Percentiles rank a stretch among this genome's conserved stretches.
phyloP scores from a whole-genome alignment of 1,140 invertebrate species.

The Probaryconus sp. region DNA sequence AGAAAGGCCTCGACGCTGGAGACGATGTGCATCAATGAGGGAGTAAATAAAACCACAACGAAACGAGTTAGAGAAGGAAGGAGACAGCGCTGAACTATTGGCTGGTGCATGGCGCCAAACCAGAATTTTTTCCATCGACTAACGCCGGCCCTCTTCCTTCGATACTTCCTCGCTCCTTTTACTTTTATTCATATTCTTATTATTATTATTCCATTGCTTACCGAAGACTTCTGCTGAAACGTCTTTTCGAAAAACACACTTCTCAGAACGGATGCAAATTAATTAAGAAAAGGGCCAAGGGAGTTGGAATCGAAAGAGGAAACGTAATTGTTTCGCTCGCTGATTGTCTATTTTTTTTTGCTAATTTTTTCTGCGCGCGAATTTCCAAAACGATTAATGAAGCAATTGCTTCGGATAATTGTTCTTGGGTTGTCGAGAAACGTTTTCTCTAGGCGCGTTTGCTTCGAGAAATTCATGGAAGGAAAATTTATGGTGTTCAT shows the following conservation, averaged over 20 bases:
- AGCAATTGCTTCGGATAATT: too few relatives aligned
- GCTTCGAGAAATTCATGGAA: too few relatives aligned
- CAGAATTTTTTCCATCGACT: conserved; percentile 43
- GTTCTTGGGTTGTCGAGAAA: too few relatives aligned
- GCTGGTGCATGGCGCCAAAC: conserved; percentile 46
- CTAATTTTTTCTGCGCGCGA: too few relatives aligned
- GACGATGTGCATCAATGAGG: too few relatives aligned
- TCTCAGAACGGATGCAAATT: conserved; percentile 51
- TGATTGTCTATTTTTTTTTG: conserved; percentile 41
- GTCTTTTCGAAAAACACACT: conserved; percentile 43
- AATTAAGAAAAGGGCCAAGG: conserved; percentile 32
- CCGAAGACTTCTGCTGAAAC: conserved; percentile 19
- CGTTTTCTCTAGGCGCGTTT: too few relatives aligned
- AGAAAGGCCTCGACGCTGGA: conserved; percentile 8
- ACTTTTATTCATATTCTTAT: conserved; percentile 34
- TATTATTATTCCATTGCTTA: conserved; percentile 47
- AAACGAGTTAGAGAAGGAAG: neutral
- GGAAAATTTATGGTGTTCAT: too few relatives aligned
- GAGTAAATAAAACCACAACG: conserved; percentile 34
- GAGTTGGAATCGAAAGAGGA: conserved; percentile 23
- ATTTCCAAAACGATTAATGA: too few relatives aligned
- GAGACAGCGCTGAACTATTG: conserved; percentile 36
- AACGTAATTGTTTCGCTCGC: conserved; percentile 50
- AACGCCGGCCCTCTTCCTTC: conserved; percentile 35
- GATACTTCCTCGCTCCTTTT: conserved; percentile 31